Percentiles rank a stretch among this genome's conserved stretches.
phyloP scores from a whole-genome alignment of 2,888 invertebrate genomes.

The Callinectes sapidus region DNA sequence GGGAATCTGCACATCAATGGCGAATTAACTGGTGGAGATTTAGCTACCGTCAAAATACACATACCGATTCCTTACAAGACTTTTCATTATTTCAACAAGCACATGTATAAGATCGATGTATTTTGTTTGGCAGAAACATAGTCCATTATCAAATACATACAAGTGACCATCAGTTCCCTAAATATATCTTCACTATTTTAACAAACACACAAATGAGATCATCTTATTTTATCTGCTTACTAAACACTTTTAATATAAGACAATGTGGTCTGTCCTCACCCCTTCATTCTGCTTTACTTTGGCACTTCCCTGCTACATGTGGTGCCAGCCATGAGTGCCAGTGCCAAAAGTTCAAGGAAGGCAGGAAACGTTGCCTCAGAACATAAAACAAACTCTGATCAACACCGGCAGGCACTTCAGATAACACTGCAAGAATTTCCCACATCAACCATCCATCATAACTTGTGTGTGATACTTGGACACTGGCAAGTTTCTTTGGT shows the following conservation, averaged over 20 bases:
- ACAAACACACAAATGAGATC: neutral
- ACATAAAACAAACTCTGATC: neutral
- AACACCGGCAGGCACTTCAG: neutral
- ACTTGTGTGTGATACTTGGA: too few species aligned
- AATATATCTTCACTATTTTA: neutral
- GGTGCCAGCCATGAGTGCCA: neutral
- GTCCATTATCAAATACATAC: neutral
- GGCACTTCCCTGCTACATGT: neutral
- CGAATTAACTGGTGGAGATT: too few species aligned
- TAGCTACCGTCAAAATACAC: too few species aligned
- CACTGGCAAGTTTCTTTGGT: too few species aligned
- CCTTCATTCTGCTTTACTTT: neutral
- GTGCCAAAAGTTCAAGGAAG: slow-evolving; percentile 8
- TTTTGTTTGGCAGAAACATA: neutral
- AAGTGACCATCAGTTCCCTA: neutral
- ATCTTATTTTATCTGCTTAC: neutral
- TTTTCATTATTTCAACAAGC: neutral
- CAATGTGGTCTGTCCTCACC: neutral
- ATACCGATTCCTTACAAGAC: neutral
- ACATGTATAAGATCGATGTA: neutral
- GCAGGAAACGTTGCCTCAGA: neutral
- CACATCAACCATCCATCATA: neutral
- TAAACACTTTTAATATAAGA: neutral
- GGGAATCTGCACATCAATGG: too few species aligned
- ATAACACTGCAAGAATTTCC: neutral